phyloP scores from a whole-genome alignment of 2,113 vertebrate genomes.

The Halichoerus grypus region DNA sequence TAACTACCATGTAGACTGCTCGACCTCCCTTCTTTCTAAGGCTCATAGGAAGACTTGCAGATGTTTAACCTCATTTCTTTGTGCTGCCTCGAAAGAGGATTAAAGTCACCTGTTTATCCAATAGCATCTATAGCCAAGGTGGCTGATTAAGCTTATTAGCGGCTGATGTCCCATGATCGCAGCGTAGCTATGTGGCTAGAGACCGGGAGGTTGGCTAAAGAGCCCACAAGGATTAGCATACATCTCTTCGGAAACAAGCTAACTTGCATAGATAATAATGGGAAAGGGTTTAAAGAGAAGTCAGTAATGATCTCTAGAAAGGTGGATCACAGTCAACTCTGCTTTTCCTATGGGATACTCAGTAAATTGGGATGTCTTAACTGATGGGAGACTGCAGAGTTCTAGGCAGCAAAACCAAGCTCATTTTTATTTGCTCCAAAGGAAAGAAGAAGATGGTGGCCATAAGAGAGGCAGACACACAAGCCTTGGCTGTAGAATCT shows the following conservation, averaged over 20 bases:
- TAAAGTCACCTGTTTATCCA: not conserved
- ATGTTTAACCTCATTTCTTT: not conserved
- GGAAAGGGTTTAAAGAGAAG: not conserved
- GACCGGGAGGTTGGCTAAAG: not conserved
- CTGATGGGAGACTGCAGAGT: not conserved
- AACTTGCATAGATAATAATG: not conserved
- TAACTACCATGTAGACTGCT: not conserved
- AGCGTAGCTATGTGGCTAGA: not conserved
- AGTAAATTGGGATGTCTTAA: not conserved
- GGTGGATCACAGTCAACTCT: not conserved
- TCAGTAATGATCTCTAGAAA: not conserved
- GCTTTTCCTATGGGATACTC: not conserved
- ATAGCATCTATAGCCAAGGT: not conserved
- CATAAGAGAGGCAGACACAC: not conserved
- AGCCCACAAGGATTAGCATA: not conserved
- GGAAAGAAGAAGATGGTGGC: constrained; percentile 50
- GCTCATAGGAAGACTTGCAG: not conserved
- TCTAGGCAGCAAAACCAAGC: not conserved
- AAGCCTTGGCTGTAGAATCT: not conserved
- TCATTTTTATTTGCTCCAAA: constrained; percentile 29
- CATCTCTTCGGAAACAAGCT: not conserved
- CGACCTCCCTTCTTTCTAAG: not conserved
- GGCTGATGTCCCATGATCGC: not conserved
- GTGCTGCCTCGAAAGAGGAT: not conserved
- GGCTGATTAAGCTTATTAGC: not conserved